Evolutionary conservation across 2,113 vertebrate genomes (phyloP), one percentile per base, ranked within the genome.

Genomic region (Sprattus sprattus): DNA sequence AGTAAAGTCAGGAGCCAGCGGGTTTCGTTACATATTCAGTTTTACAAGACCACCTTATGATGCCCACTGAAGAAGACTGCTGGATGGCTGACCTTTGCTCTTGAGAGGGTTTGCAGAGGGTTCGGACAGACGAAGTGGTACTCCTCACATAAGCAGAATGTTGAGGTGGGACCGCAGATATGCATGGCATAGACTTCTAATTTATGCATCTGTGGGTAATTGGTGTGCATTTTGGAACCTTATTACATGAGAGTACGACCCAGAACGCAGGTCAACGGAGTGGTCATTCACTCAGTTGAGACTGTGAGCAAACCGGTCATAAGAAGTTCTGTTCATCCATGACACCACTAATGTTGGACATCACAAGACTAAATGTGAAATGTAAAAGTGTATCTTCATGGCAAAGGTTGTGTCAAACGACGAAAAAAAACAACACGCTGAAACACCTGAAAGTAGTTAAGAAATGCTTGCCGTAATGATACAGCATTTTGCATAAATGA

Each of bases 1-100:
- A 11, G 71, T 78, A 78, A 78, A 78, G 32, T 32, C 25, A 15
- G 71, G 13, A 75, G 83, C 45, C 32, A 75, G 78, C 47, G 82
- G 82, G 80, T 67, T 82, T n/a, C 60, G 82, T 84, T 82, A 86
- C 86, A 71, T 22, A 45, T 81, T 83, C 32, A 85, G 50, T 88
- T 88, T 89, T 84, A 85, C 84, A 85, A 80, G 81, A 32, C 50
- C 50, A 84, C 81, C 80, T 54, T 15, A 4, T 78, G 45, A 84
- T 52, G 83, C n/a, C 11, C 49, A 57, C 7, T 50, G 39, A 85
- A 84, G 81, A 78, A 71, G 54, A 81, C 82, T 49, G 39, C n/a
- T 49, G n/a, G 39, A 52, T 52, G 45, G 80, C 67, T 52, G 52
- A 83, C 71, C 50, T 71, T 6, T 81, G 75, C n/a, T 15, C 86